Base-by-base conservation (phyloP, 1,140 invertebrate species). In the Drosophila funebris region DNA sequence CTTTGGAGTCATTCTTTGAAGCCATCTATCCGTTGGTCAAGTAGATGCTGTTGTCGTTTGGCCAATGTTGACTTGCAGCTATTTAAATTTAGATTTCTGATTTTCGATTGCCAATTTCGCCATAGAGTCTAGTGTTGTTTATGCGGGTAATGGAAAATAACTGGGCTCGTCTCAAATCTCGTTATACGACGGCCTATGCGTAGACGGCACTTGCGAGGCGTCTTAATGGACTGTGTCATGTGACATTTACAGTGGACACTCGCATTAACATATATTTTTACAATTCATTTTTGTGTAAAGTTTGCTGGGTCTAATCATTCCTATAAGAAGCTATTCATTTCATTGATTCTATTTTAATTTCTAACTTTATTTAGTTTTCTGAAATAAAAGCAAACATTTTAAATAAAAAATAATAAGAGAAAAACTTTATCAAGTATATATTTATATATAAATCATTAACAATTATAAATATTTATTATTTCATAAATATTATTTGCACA, bases 91-190 rank as follows among this genome's bases (percentile, higher is more conserved):
- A 39, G 14, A 33, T 14, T 18, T 39, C 16, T 18, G 36, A 5
- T 4, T 39, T 8, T 57, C 60, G n/a, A 41, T 48, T 57, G 60
- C 39, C 48, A 48, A 68, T 61, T 68, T 73, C 31, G 56, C 16
- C 43, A 46, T 46, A n/a, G n/a, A 33, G 39, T 64, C 62, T 61
- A 27, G 52, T 48, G 41, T 37, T 66, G 53, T 48, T 50, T 37
- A 11, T 24, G 8, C 20, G 41, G 29, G 9, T 63, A 54, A 64
- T 66, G 68, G 68, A 71, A 71, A 71, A 64, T 31, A 57, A 71
- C 68, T 46, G 50, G 14, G 44, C 31, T 63, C 46, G 46, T 9
- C 36, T 37, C 9, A 41, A 68, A 68, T 68, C 54, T 60, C 6
- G 54, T 60, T 52, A 48, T 24, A 8, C 31, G 22, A 33, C 33